Base-by-base conservation (phyloP, 2,888 invertebrate genomes). In the Euzophera pinguis region DNA sequence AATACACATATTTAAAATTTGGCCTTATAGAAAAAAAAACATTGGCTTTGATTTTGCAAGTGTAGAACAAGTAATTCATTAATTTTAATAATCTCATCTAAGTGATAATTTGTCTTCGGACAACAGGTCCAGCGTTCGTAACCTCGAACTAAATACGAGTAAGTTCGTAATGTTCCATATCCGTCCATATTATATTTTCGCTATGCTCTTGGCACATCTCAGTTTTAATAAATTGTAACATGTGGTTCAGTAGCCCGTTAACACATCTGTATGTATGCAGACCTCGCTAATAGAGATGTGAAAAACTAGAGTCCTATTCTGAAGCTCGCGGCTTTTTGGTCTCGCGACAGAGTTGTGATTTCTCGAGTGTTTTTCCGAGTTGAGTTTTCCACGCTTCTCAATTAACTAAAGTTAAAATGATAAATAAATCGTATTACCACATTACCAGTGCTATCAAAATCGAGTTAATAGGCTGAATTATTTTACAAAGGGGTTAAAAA, bases 201-300 rank as follows among this genome's bases (percentile, higher is more conserved):
- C 16, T 10, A 7, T 42, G 50, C 42, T 41, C 43, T 51, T 51
- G 43, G 37, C 43, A 9, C 22, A 34, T 43, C n/a, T 50, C 56
- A 61, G 63, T 71, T 71, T 69, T 58, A 66, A 69, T 60, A 60
- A 61, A 61, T 60, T 64, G 64, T 63, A 72, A 75, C 80, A 81
- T 79, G 73, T 81, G 78, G 77, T 63, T 69, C 58, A 54, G 62
- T 16, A 35, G 32, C 12, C 13, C 29, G 64, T 22, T 22, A 35
- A n/a, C 66, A 78, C 78, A 80, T 81, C 71, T 78, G 81, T 68
- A 69, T 64, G 73, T 69, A 77, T 69, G 75, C 74, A 61, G 73
- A 65, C 63, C 42, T 47, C 39, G 39, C 32, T 55, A 53, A 43
- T 52, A 39, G 22, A 22, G 22, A 3, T 22, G 22, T 22, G 22